Base-by-base conservation (phyloP, 2,113 vertebrate genomes). In the Pelecanoides urinatrix region DNA sequence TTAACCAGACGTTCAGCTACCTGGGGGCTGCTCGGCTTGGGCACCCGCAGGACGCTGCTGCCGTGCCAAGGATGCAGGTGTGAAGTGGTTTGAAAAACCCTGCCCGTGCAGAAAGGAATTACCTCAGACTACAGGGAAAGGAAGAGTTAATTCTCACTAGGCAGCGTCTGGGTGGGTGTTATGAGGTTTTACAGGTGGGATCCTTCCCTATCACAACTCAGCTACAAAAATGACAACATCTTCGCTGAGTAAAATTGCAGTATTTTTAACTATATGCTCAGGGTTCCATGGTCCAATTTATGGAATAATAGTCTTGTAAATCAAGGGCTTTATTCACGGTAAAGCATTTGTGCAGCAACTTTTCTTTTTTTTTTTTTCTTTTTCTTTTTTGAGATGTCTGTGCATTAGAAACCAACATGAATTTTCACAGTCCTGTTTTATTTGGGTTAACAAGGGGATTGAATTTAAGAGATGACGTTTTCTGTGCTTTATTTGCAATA, bases 331-430 rank as follows among this genome's bases (percentile, higher is more conserved):
- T 83, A 56, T 91, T 94, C 18, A 81, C 52, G 50, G 66, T 76
- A 90, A 97, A 94, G n/a, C 74, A 83, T 94, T 97, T 94, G 71
- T 92, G 68, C 75, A 83, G 58, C 65, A 95, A 89, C 74, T 86
- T 92, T 47, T 58, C 9, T 26, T 15, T 94, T 65, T 67, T 55
- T 56, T 7, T 26, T 49, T 83, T 94, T 76, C 70, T 44, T 96
- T 96, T 94, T 56, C 2, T 8, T 22, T 55, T 91, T 94, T 81
- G 67, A 67, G 40, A 19, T 29, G 17, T 80, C 62, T 67, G 2
- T 90, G 75, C 58, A 19, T 74, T 84, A 82, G 88, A 93, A 92
- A 86, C 45, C 9, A 21, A 62, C 55, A 47, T 40, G 68, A 91
- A 78, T 94, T 91, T 93, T 95, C 92, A 59, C 32, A 88, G 77